A percentile compares a stretch with the other conserved stretches of the same genome.
These are phyloP conservation scores for Physella acuta DNA, from an alignment of 1,140 invertebrate genomes.

Conservation along the genomic window DNA sequence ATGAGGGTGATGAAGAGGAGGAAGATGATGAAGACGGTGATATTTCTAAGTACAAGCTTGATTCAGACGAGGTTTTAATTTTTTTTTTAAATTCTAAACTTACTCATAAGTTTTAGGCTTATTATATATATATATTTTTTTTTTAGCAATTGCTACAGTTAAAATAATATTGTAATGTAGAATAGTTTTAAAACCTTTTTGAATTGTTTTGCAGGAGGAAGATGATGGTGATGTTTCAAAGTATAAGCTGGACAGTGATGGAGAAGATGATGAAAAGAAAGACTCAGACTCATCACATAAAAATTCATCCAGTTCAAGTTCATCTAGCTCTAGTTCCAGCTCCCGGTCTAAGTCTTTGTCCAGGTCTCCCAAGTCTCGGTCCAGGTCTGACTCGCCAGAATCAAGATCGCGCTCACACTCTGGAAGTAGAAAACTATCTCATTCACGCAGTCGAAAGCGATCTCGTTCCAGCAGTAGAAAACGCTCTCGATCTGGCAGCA, in stretches of 20 bases:
- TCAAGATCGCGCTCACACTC: background rate
- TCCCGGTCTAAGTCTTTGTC: slow-evolving; percentile 35
- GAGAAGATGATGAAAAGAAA: slow-evolving; percentile 29
- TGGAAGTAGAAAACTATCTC: slow-evolving; percentile 19
- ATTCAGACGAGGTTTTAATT: slow-evolving; percentile 30
- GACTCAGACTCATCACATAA: slow-evolving; percentile 9
- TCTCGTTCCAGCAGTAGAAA: slow-evolving; percentile 27
- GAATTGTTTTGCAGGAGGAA: slow-evolving; percentile 32
- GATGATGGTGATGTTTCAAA: slow-evolving; percentile 72
- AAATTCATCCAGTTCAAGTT: slow-evolving; percentile 36
- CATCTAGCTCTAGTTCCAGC: slow-evolving; percentile 39
- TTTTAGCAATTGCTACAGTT: too few relatives aligned
- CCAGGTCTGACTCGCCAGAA: background rate
- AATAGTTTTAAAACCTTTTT: too few relatives aligned
- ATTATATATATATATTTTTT: too few relatives aligned
- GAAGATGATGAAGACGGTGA: slow-evolving; percentile 68
- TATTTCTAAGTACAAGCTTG: slow-evolving; percentile 55
- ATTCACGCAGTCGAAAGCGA: slow-evolving; percentile 29
- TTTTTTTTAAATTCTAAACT: background rate
- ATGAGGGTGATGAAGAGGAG: slow-evolving; percentile 58
- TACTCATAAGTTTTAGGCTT: background rate
- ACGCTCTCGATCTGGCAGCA: slow-evolving; percentile 26
- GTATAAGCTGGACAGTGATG: slow-evolving; percentile 71
- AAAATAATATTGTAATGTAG: background rate
- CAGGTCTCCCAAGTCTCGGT: slow-evolving; percentile 24